These are phyloP conservation scores for Dryas iulia DNA, from an alignment of 1,140 invertebrate species.

Conservation along the genomic window DNA sequence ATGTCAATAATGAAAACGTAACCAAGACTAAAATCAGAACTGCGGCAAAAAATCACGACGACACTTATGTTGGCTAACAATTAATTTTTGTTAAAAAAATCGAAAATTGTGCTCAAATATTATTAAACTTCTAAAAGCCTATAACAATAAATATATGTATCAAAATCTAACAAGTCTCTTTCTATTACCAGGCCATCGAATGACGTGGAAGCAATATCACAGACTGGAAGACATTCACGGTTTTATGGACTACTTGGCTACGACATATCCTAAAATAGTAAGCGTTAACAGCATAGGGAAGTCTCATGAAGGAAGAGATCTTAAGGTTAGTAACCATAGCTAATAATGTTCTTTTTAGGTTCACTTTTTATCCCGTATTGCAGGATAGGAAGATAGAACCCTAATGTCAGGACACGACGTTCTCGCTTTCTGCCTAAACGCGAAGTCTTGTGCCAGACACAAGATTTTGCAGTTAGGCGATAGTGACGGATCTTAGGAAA, in stretches of 20 bases:
- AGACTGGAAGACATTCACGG: constrained; percentile 85
- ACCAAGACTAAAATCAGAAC: background rate
- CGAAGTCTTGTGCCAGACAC: too few species aligned
- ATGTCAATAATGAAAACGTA: background rate
- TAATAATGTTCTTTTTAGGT: too few species aligned
- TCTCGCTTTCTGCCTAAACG: too few species aligned
- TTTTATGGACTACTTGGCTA: constrained; percentile 88
- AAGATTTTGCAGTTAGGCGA: too few species aligned
- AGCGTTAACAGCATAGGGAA: constrained; percentile 87
- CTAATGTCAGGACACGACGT: too few species aligned
- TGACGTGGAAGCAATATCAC: constrained; percentile 92
- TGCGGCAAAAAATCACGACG: background rate
- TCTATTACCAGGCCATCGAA: constrained; percentile 83
- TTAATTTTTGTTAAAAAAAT: background rate
- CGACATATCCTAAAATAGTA: constrained; percentile 86
- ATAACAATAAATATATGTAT: background rate
- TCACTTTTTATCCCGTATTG: too few species aligned
- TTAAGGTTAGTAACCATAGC: constrained; percentile 77
- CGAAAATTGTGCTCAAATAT: background rate
- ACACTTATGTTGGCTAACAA: background rate
- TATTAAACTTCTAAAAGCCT: background rate
- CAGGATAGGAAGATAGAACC: too few species aligned
- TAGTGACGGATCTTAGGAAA: too few species aligned
- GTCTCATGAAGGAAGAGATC: constrained; percentile 87
- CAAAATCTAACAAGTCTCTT: background rate